Evolutionary conservation across 2,113 vertebrate genomes (phyloP), one percentile per base, ranked within the genome.

Genomic region (Brachionichthys hirsutus): DNA sequence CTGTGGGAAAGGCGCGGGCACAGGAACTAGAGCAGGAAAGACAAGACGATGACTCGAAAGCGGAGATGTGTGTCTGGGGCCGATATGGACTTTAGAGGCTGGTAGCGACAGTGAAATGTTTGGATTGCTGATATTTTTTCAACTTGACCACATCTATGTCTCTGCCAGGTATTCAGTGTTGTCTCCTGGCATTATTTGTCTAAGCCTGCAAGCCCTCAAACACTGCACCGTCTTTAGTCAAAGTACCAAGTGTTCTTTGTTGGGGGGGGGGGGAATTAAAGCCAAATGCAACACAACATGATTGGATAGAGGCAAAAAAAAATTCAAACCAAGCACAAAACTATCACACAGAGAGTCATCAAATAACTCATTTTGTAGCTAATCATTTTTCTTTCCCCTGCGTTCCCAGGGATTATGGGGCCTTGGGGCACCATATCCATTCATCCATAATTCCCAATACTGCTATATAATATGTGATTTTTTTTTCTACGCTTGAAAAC

Each of bases 1-100:
- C 88, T 93, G 92, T 94, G 94, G 93, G 93, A 94, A 94, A 91
- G 73, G 67, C 53, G 69, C 86, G 74, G 89, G 87, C 82, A 79
- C 89, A 83, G 82, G 85, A 79, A 73, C 71, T 78, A 59, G 73
- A 59, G 82, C 82, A 78, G 77, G 89, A 86, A 88, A 88, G 84
- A 82, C 77, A 76, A 67, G 73, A 76, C 24, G 49, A 67, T 71
- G 73, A 82, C 77, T 74, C 65, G 35, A 60, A 77, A 75, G 70
- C 80, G 73, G 59, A 82, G 59, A 82, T 80, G 65, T 79, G 81
- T 81, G 83, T 53, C 60, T 12, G 18, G 54, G 12, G 43, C 54
- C 14, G 70, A 85, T 84, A 83, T 36, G 64, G 53, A 14, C 61
- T 63, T 60, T 49, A 65, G 52, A 67, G 69, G 38, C 43, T 63